phyloP scores from a whole-genome alignment of 2,888 invertebrate genomes.

The Leucozona laternaria region DNA sequence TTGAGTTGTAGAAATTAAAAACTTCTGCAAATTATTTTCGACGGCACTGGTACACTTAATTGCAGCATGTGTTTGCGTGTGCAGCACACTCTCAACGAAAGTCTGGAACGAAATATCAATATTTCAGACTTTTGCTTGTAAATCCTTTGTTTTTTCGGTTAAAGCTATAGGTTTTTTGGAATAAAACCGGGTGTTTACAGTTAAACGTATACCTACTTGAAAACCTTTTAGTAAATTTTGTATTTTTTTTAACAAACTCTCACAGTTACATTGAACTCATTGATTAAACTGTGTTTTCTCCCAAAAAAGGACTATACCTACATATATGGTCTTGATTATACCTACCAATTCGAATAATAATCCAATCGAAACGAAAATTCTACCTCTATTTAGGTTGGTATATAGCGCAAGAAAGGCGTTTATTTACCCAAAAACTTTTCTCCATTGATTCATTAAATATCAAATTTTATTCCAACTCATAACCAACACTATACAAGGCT shows the following conservation, averaged over 20 bases:
- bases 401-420: neutral
- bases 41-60: too few species aligned
- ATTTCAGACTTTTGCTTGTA: too few species aligned
- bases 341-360: neutral
- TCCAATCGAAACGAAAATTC: neutral
- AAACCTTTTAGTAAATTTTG: too few species aligned
- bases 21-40: too few species aligned
- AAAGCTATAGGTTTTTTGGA: too few species aligned
- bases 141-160: too few species aligned
- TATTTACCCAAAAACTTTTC: conserved; percentile 1
- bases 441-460: conserved; percentile 71
- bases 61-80: too few species aligned
- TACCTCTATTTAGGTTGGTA: neutral
- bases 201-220: too few species aligned
- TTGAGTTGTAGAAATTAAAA: too few species aligned
- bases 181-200: too few species aligned
- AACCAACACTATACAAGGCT: conserved; percentile 9
- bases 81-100: too few species aligned
- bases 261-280: neutral
- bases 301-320: neutral
- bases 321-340: neutral
- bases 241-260: neutral
- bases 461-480: conserved; percentile 60
- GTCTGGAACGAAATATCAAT: too few species aligned
- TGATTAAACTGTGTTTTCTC: neutral